Base-by-base conservation (phyloP, 23 tunicate species). In the Diplosoma virens region DNA sequence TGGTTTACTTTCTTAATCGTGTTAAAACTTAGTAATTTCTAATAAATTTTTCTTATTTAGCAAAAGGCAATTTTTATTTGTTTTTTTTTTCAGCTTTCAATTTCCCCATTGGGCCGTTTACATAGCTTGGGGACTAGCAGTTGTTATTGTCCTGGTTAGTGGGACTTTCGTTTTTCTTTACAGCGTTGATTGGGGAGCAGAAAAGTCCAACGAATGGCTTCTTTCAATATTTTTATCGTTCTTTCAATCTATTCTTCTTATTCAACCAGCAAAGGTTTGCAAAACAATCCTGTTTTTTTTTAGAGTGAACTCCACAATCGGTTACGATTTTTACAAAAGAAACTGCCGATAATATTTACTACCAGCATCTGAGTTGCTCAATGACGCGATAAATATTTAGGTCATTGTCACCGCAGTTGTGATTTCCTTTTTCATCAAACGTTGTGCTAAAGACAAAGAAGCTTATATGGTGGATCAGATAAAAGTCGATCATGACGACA, bases 131-230 rank as follows among this genome's bases (percentile, higher is more conserved):
- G 25, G 18, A 5, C 58, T 87, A 17, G 83, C 84, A 26, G 46
- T 76, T 67, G 59, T 82, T 28, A 73, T 80, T 1, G 14, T 59
- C 29, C 37, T 50, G 23, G 37, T 80, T 17, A 83, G 87, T 55
- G 79, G 79, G 23, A 69, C 88, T 34, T 86, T 87, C 32, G 95
- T 87, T 6, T 87, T 87, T 70, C 67, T 87, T 17, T 87, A 87
- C 83, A 87, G 95, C 67, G 67, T 87, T 45, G 86, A 83, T 45
- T 87, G 95, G 95, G 95, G 95, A 1, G 80, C 95, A 30, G 67
- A 59, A 32, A 87, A 77, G 37, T 58, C 95, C 32, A 76, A 75
- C 35, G 87, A 81, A 24, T 87, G 95, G 95, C 78, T 87, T 28
- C 14, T 69, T 25, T 76, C 95, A 0, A 87, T 87, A 20, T 16